phyloP scores from a whole-genome alignment of 2,888 invertebrate species.

The Masnerella sp. region DNA sequence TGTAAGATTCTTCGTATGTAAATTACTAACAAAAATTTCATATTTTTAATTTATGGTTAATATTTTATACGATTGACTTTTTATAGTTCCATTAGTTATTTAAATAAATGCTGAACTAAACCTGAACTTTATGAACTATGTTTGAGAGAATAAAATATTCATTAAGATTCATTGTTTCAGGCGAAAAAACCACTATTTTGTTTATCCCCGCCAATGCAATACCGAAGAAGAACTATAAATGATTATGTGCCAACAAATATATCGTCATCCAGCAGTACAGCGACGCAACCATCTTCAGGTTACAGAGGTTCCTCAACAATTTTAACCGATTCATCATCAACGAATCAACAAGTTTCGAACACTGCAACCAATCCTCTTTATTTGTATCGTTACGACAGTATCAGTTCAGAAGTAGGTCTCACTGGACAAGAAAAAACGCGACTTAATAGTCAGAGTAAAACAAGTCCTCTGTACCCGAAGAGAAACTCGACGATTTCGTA shows the following conservation, averaged over 20 bases:
- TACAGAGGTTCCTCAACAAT: slow-evolving; percentile 92
- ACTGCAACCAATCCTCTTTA: slow-evolving; percentile 82
- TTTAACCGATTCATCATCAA: slow-evolving; percentile 86
- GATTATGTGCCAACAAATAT: slow-evolving; percentile 80
- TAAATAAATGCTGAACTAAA: no score
- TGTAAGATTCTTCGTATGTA: no score
- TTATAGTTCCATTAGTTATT: no score
- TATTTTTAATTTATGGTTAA: no score
- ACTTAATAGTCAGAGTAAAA: slow-evolving; percentile 59
- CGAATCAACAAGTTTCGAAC: slow-evolving; percentile 82
- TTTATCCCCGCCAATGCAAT: no score
- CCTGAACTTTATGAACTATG: no score
- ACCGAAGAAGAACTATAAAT: no score
- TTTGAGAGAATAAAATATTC: no score
- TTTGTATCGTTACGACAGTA: slow-evolving; percentile 89
- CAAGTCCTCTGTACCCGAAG: slow-evolving; percentile 82
- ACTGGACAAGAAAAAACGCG: slow-evolving; percentile 74
- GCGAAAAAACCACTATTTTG: no score
- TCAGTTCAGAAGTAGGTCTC: slow-evolving; percentile 86
- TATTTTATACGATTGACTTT: no score
- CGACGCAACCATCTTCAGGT: slow-evolving; percentile 90
- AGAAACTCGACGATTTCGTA: slow-evolving; percentile 83
- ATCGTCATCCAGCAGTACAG: slow-evolving; percentile 84
- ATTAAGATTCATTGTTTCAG: no score
- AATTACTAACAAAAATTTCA: no score